These are phyloP conservation scores for Eleginops maclovinus DNA, from an alignment of 2,113 vertebrate genomes.

Conservation along the genomic window DNA sequence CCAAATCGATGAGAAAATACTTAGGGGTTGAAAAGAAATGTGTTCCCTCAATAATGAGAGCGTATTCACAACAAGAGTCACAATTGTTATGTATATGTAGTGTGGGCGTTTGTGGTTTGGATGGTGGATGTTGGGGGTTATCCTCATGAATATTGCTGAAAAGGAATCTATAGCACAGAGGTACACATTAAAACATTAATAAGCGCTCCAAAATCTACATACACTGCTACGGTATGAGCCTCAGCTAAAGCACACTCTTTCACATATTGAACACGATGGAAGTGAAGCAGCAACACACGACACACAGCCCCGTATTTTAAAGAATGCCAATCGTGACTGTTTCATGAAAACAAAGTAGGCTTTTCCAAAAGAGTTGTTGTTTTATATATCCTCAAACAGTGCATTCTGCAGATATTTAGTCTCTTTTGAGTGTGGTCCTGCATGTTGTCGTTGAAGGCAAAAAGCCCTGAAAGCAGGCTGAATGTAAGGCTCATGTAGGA, in stretches of 20 bases:
- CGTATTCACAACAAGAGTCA: neutral
- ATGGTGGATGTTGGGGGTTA: neutral
- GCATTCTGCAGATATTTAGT: neutral
- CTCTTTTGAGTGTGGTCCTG: neutral
- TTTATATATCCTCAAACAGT: neutral
- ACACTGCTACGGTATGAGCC: neutral
- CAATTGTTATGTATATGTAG: conserved; percentile 14
- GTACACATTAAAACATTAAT: conserved; percentile 52
- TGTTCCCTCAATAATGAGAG: conserved; percentile 6
- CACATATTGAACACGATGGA: conserved; percentile 20
- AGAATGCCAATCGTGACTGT: neutral
- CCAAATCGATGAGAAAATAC: conserved; percentile 27
- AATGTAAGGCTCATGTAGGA: neutral
- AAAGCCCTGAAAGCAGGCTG: neutral
- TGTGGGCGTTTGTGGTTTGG: conserved; percentile 17
- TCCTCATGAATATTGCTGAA: conserved; percentile 37
- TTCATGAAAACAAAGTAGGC: neutral
- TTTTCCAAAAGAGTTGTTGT: neutral
- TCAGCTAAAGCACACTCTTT: neutral
- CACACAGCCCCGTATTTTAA: neutral
- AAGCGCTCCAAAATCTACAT: conserved; percentile 10
- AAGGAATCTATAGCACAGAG: conserved; percentile 5
- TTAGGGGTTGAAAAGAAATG: conserved; percentile 10
- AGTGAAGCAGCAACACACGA: conserved; percentile 24
- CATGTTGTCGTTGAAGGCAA: neutral